Evolutionary conservation across 2,113 vertebrate species (phyloP).

Genomic region (Chionis minor): DNA sequence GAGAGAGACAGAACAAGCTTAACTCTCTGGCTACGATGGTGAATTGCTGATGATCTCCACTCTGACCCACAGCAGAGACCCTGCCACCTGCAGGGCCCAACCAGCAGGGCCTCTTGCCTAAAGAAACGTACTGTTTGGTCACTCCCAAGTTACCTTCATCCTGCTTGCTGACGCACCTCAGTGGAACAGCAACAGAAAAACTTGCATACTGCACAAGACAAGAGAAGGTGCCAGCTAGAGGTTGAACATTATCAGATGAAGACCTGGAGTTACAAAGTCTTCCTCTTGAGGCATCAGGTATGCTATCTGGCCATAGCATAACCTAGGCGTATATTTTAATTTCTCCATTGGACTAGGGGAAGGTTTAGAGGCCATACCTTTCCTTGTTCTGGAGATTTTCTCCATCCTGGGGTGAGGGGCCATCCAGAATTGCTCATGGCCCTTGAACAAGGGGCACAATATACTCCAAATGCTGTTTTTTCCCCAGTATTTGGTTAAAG

Average conservation of each 20-base stretch:
- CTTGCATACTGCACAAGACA: background rate
- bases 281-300: background rate
- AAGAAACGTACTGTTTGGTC: background rate
- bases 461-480: background rate
- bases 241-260: background rate
- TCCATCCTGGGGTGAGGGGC: background rate
- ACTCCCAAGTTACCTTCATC: background rate
- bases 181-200: background rate
- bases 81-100: background rate
- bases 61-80: background rate
- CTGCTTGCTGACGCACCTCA: background rate
- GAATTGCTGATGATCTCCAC: background rate
- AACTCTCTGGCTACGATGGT: background rate
- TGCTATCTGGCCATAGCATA: background rate
- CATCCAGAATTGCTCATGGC: background rate
- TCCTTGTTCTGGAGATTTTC: background rate
- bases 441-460: background rate
- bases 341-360: background rate
- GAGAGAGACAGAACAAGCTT: background rate
- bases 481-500: background rate
- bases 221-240: background rate
- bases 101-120: background rate
- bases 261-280: background rate
- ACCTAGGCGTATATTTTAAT: rapidly evolving
- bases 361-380: background rate